These are phyloP conservation scores for Alentia gelatinosa DNA, from an alignment of 2,888 invertebrate species.

Conservation along the genomic window DNA sequence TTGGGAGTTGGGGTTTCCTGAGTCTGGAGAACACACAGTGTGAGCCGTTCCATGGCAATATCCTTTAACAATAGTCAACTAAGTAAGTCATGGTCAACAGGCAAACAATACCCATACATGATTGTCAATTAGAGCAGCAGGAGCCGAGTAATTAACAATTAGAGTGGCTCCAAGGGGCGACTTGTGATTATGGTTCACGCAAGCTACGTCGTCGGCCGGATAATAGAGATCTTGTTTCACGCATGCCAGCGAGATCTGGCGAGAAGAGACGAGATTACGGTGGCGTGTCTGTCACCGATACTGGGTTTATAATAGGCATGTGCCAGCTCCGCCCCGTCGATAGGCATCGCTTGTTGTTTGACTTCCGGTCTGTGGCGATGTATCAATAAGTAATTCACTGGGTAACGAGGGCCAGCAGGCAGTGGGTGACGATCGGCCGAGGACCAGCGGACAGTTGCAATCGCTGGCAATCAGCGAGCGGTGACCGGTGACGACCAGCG, in stretches of 20 bases:
- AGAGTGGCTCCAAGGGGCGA: background rate
- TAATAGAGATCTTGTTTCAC: constrained; percentile 5
- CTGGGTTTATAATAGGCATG: background rate
- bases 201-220: background rate
- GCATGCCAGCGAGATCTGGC: background rate
- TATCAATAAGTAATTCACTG: background rate
- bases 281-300: background rate
- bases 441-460: background rate
- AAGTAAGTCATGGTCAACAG: background rate
- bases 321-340: background rate
- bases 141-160: constrained; percentile 30
- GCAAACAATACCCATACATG: background rate
- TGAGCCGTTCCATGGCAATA: no score
- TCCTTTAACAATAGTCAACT: no score
- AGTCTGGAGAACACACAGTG: no score
- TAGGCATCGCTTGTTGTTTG: background rate
- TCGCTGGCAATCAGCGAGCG: background rate
- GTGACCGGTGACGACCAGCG: background rate
- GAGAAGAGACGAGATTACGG: background rate
- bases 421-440: background rate
- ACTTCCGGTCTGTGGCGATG: background rate
- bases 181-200: constrained; percentile 9
- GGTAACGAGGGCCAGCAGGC: background rate
- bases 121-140: constrained; percentile 8
- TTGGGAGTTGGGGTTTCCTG: no score